Evolutionary conservation across 2,113 vertebrate genomes (phyloP), one percentile per base, ranked within the genome.

Genomic region (Chrysochloris asiatica): DNA sequence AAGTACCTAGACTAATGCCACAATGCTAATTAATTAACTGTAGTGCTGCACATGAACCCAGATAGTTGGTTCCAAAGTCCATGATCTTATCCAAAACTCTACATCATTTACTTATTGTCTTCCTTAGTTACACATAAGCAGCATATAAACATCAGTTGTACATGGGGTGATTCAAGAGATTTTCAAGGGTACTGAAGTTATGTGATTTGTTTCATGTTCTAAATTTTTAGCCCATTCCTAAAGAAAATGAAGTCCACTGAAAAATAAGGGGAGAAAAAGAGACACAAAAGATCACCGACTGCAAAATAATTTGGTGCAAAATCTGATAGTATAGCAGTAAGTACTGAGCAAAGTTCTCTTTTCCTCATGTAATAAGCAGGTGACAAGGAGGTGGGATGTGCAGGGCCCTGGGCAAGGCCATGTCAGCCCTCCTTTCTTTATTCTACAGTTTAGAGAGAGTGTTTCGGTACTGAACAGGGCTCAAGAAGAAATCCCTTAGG

Each of bases 381-480:
- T n/a, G n/a, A n/a, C n/a, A n/a, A n/a, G n/a, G n/a, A n/a, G n/a
- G n/a, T 1, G 61, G 0, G 3, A 33, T 10, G 48, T 36, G 28
- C 36, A 28, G 56, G 56, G 52, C 45, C 4, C 9, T 43, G 54
- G 47, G 28, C 17, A 3, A 24, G 47, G 41, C 8, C 2, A 6
- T 4, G 41, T 4, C 73, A 47, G 19, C 3, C n/a, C 19, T 45
- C 50, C 69, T 67, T 28, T 8, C n/a, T 19, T 79, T 19, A n/a
- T 19, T 3, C 65, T 9, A 38, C 0, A 72, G 54, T 28, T 50
- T 5, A 28, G 13, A 10, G 2, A 14, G 26, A 16, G 8, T 52
- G 17, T 0, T 85, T 36, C 78, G 43, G 36, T 45, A 38, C 50
- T 19, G 6, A 36, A 26, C 0, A 0, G 1, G 10, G 16, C 28